Conservation (phyloP, 1,140 invertebrate species). For the Gerris buenoi region DNA sequence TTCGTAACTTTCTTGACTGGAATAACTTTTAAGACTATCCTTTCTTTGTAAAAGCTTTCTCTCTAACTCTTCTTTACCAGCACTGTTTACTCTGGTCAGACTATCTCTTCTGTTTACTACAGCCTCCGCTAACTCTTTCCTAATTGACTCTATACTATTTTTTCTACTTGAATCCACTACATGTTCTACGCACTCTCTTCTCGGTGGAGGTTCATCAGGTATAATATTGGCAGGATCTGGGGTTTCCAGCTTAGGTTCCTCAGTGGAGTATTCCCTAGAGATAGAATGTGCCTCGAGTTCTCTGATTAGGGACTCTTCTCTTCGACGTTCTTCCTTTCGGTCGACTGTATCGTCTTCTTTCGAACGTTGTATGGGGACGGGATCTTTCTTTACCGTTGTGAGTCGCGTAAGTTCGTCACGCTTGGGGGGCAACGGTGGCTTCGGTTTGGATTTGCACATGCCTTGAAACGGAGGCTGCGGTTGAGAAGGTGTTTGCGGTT, state of each 20-base stretch:
- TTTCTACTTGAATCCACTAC: background rate
- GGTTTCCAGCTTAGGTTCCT: background rate
- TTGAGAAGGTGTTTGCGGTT: background rate
- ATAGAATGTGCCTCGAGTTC: background rate
- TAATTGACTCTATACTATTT: conserved; percentile 1
- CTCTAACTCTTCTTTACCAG: background rate
- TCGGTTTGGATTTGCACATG: conserved; percentile 16
- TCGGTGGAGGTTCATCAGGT: background rate
- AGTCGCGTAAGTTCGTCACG: conserved; percentile 21
- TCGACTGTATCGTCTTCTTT: background rate
- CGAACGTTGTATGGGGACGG: conserved; percentile 3
- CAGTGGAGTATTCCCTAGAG: background rate
- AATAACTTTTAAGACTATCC: background rate
- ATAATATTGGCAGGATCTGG: background rate
- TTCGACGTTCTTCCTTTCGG: background rate
- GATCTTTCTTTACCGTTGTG: conserved; percentile 19
- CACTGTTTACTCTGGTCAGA: background rate
- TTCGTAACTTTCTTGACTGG: background rate
- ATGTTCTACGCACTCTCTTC: background rate
- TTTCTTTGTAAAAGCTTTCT: background rate
- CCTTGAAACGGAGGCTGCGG: background rate
- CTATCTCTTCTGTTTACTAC: background rate
- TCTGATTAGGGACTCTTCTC: background rate
- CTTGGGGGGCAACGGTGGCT: conserved; percentile 21
- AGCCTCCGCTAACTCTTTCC: background rate